Evolutionary conservation across 2,888 invertebrate species (phyloP), one percentile per base, ranked within the genome.

Genomic region (Xylophagus ater): DNA sequence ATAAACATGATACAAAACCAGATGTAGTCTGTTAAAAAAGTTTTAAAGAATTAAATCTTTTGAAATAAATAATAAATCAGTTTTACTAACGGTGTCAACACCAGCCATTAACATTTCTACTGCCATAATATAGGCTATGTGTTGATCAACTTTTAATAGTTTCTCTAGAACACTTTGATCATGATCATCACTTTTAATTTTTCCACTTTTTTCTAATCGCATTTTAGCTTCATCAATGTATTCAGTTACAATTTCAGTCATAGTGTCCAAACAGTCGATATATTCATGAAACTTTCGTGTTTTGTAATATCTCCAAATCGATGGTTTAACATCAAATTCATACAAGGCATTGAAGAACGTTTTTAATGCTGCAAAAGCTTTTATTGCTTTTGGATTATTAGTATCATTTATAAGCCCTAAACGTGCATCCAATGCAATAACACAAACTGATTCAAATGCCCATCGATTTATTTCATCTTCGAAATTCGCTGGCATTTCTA

Each of bases 31-130:
- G 42, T 2, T 70, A 53, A 55, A 65, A 14, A 10, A 28, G 12
- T 28, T 5, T 14, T 14, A 9, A 4, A 14, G n/a, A 13, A 10
- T 18, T 17, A n/a, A 17, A 12, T 34, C n/a, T 21, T 8, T n/a
- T 24, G 14, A 23, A 24, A 13, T 25, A 17, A n/a, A 17, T n/a
- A 13, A 20, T 26, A 2, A 40, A 30, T 21, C 15, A 10, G 2
- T 34, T 10, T 7, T 4, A 39, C 61, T 63, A 62, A 86, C 81
- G 47, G 81, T 81, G 54, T 83, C 82, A 23, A 82, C 72, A 44
- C 81, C 82, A 32, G 78, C 80, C 44, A 74, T 65, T 9, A 82
- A 50, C 78, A 81, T 78, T 55, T 83, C 82, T 50, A 76, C 71
- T 1, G 74, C 75, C 78, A 80, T 81, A 44, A 75, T 69, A 23